These are phyloP conservation scores for Panopea generosa DNA, from an alignment of 2,888 invertebrate species.

Conservation along the genomic window DNA sequence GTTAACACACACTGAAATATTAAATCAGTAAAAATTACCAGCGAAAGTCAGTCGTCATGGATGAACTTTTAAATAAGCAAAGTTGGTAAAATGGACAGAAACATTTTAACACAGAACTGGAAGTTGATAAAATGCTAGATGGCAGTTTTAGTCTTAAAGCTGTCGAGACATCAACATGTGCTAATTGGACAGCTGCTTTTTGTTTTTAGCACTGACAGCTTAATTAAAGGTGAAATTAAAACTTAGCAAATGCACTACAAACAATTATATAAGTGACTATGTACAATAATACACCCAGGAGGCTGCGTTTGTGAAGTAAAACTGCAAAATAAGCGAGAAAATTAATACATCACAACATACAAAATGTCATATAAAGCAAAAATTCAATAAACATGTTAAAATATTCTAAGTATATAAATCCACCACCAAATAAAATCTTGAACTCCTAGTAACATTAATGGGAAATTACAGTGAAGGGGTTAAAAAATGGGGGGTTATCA, in stretches of 20 bases:
- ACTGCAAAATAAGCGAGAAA: conserved; percentile 63
- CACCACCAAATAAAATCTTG: conserved; percentile 57
- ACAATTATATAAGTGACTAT: conserved; percentile 10
- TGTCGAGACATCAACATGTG: too few species aligned
- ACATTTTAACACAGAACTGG: too few species aligned
- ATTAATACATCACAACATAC: conserved; percentile 59
- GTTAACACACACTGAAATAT: too few species aligned
- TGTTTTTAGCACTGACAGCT: too few species aligned
- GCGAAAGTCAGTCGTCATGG: too few species aligned
- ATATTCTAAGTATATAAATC: conserved; percentile 51
- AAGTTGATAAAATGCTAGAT: too few species aligned
- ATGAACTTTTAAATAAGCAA: too few species aligned
- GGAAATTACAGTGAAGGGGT: conserved; percentile 54
- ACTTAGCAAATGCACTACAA: conserved; percentile 6
- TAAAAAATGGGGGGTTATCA: conserved; percentile 55
- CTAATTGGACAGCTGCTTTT: too few species aligned
- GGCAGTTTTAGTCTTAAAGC: too few species aligned
- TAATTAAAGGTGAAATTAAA: too few species aligned
- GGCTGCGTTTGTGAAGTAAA: conserved; percentile 28
- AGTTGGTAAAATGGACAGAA: too few species aligned
- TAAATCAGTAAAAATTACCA: too few species aligned
- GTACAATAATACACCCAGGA: conserved; percentile 29
- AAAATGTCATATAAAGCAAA: conserved; percentile 28
- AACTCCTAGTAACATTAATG: conserved; percentile 54
- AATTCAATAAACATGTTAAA: conserved; percentile 45